Base-by-base conservation (phyloP, 2,888 invertebrate species). In the Eupelmus urozonus region DNA sequence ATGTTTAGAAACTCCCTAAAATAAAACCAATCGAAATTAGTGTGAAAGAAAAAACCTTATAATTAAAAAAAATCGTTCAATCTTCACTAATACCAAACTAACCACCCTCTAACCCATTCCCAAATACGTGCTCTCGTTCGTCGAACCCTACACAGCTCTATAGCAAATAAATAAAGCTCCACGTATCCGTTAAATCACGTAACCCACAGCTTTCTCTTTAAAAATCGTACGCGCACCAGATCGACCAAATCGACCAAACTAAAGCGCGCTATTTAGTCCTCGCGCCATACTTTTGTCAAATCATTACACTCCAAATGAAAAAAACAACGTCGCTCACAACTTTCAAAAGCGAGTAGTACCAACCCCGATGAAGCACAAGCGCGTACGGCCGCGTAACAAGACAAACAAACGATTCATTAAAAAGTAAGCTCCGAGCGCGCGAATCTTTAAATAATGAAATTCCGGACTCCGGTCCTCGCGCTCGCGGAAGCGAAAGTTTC, bases 391-490 rank as follows among this genome's bases (percentile, higher is more conserved):
- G 25, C 67, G 55, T 73, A 77, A 80, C 70, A 65, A 75, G 75
- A 5, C 77, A 66, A 78, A 65, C 57, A 75, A 79, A 80, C 78
- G 73, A 81, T 75, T 65, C 76, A 65, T 81, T 80, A 82, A 76
- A 77, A 73, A 77, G 66, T 57, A 71, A 55, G 5, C 53, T 4
- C 67, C 27, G 20, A 63, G 51, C 29, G 13, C 49, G 42, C 18
- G 73, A 57, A 73, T 78, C 67, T 69, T 78, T 78, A 57, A 78
- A 78, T 69, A 78, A 78, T 63, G 73, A 78, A 78, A 73, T 69
- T 66, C 63, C 66, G 42, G 11, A 23, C 34, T 16, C 20, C 40
- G 18, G 55, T 27, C 11, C 7, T 25, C 25, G 34, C 55, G 11
- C 42, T 13, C 25, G 45, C 13, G 40, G 34, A 23, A 16, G 23